Conservation (phyloP, 2,888 invertebrate genomes). For the Falcaria lacertinaria region DNA sequence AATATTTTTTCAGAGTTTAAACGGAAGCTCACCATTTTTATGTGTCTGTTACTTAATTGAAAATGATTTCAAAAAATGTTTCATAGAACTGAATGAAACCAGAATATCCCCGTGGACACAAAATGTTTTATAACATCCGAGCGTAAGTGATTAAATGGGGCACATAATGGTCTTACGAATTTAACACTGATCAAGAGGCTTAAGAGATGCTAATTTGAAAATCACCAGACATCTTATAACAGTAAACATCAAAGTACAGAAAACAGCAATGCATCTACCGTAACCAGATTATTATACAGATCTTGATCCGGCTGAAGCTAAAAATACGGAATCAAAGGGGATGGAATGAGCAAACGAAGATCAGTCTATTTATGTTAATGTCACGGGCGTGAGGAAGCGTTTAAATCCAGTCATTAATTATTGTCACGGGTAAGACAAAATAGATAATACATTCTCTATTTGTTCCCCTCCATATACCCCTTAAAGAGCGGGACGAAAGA, state of each 20-base stretch:
- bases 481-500: slow-evolving; percentile 68
- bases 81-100: background rate
- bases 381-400: slow-evolving; percentile 80
- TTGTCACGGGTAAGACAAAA: slow-evolving; percentile 77
- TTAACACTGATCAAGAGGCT: slow-evolving; percentile 43
- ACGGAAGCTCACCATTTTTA: background rate
- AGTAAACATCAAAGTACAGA: slow-evolving; percentile 73
- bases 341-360: slow-evolving; percentile 63
- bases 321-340: slow-evolving; percentile 79
- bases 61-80: too few species aligned
- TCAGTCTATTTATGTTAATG: slow-evolving; percentile 79
- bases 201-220: slow-evolving; percentile 58
- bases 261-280: slow-evolving; percentile 51
- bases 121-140: slow-evolving; percentile 16
- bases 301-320: slow-evolving; percentile 63
- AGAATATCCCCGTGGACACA: slow-evolving; percentile 9
- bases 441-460: slow-evolving; percentile 77
- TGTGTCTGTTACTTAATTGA: too few species aligned
- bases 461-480: slow-evolving; percentile 59
- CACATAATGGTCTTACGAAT: slow-evolving; percentile 34
- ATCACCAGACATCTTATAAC: slow-evolving; percentile 68
- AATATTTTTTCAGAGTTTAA: background rate
- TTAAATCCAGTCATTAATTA: slow-evolving; percentile 80
- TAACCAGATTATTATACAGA: slow-evolving; percentile 75
- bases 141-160: slow-evolving; percentile 26